These are phyloP conservation scores for Lycodopsis pacificus DNA, from an alignment of 2,797 vertebrate species.

Conservation along the genomic window DNA sequence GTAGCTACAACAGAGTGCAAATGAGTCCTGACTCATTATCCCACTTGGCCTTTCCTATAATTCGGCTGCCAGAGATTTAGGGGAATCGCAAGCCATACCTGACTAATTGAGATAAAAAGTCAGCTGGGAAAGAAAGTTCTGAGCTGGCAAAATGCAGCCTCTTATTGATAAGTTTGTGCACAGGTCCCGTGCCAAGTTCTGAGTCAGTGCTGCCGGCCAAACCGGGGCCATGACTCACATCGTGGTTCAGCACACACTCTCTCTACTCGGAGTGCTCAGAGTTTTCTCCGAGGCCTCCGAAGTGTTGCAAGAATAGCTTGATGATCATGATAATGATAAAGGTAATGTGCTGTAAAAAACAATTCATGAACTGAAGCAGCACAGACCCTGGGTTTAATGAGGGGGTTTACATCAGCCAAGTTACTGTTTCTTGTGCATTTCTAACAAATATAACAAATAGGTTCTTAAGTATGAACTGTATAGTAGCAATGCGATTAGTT, in stretches of 20 bases:
- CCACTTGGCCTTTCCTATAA: constrained; percentile 48
- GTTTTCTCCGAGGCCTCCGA: constrained; percentile 34
- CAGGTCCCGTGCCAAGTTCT: constrained; percentile 47
- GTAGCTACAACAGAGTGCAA: constrained; percentile 27
- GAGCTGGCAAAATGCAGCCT: constrained; percentile 45
- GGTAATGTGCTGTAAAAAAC: constrained; percentile 51
- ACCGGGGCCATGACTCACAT: constrained; percentile 41
- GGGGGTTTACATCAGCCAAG: constrained; percentile 9
- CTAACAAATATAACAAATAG: background rate
- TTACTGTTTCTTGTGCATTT: background rate
- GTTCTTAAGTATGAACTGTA: background rate
- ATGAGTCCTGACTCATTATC: constrained; percentile 58
- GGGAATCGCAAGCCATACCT: constrained; percentile 47
- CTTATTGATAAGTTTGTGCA: constrained; percentile 59
- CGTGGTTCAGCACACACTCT: constrained; percentile 23
- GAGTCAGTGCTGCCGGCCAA: constrained; percentile 48
- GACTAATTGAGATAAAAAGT: constrained; percentile 70
- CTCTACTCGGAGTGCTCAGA: background rate
- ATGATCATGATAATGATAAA: constrained; percentile 44
- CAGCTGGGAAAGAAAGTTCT: constrained; percentile 42
- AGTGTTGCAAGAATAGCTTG: constrained; percentile 42
- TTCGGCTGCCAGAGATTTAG: constrained; percentile 49
- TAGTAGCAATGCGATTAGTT: background rate
- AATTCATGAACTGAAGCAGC: constrained; percentile 13
- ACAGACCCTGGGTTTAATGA: constrained; percentile 35